Evolutionary conservation across 2,113 vertebrate genomes (phyloP), one percentile per base, ranked within the genome.

Genomic region (Rhineura floridana): DNA sequence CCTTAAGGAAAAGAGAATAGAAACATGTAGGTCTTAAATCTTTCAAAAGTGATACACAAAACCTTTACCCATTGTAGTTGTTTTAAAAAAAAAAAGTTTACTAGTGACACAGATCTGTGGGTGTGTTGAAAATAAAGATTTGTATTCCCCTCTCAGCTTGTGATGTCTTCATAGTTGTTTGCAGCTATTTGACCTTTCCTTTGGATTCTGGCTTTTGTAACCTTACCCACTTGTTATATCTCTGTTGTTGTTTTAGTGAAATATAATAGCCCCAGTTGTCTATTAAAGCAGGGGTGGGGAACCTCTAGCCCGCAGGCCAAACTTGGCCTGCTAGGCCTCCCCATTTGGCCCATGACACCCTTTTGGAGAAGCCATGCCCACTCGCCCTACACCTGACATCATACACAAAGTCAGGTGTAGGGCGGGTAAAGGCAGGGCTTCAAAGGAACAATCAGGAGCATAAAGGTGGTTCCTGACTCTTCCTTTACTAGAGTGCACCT

Each of bases 151-250:
- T 21, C 70, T 50, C 15, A 62, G 75, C 50, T 30, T 87, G 28
- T 17, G n/a, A 4, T 86, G 7, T 77, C 12, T 50, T 42, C 36
- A 23, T 42, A 5, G 6, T 59, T 42, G 8, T 72, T 73, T 78
- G 33, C 6, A 77, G 13, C 62, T 65, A 65, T 46, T n/a, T 65
- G 59, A 65, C 17, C 11, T 17, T 55, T 79, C 63, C 11, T 84
- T 72, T 73, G 3, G 6, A 48, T 36, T 72, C 39, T 50, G 4
- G 73, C 2, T 4, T 72, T 36, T 28, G 33, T 36, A 23, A n/a
- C 13, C 63, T 44, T 6, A 39, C 9, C 17, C 17, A 42, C 46
- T 0, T 0, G 0, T 0, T n/a, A n/a, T 13, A 0, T n/a, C 3
- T 36, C 6, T 1, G 55, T 13, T 62, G 23, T 8, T 73, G 13